Evolutionary conservation across 1,140 invertebrate genomes (phyloP).

Genomic region (Heliconius eleuchia): DNA sequence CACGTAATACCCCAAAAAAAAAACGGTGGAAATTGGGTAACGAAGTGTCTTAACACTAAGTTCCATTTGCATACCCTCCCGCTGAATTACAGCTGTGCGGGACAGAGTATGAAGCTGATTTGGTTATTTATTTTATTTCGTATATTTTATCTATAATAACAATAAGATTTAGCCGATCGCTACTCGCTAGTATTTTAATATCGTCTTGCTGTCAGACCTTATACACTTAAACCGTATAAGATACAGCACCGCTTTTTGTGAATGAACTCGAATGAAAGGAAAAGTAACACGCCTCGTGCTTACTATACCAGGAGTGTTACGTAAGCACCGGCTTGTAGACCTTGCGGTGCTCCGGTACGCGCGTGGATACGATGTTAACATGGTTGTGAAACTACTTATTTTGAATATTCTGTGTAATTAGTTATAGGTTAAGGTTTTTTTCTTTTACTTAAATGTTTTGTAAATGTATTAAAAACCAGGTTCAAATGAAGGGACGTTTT

Average conservation of each 20-base stretch:
- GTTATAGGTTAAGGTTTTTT: not conserved
- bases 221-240: constrained; percentile 19
- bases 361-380: not conserved
- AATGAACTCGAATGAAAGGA: constrained; percentile 46
- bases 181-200: not conserved
- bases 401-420: not conserved
- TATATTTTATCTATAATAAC: too few relatives aligned
- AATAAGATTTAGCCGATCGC: too few relatives aligned
- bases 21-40: too few relatives aligned
- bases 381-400: not conserved
- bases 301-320: constrained; percentile 31
- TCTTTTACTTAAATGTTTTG: too few relatives aligned
- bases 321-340: constrained; percentile 35
- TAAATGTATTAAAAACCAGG: too few relatives aligned
- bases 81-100: too few relatives aligned
- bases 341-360: not conserved
- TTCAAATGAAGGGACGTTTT: too few relatives aligned
- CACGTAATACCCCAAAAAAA: too few relatives aligned
- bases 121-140: too few relatives aligned
- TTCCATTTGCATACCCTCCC: too few relatives aligned
- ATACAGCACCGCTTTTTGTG: constrained; percentile 41
- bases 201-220: not conserved
- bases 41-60: too few relatives aligned
- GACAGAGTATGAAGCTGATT: too few relatives aligned
- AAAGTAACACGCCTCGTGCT: constrained; percentile 38